Evolutionary conservation across 2,113 vertebrate genomes (phyloP).

Genomic region (Climacteris rufus): DNA sequence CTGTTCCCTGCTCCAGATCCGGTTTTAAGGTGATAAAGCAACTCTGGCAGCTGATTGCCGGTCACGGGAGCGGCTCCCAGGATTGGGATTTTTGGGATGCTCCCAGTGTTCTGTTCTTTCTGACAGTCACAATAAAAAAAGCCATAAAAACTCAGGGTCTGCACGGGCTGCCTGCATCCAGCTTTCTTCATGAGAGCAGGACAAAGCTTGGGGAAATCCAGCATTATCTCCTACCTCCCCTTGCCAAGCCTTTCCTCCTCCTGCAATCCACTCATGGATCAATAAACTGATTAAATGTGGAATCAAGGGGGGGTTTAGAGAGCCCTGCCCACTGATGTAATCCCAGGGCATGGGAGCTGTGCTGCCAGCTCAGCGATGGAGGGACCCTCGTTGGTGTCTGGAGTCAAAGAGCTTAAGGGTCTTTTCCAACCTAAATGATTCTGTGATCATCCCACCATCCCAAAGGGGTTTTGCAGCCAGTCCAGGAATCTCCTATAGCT

Average conservation of each 20-base stretch:
- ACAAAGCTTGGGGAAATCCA: neutral
- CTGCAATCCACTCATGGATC: neutral
- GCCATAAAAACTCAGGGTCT: neutral
- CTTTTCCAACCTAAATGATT: neutral
- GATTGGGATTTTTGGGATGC: neutral
- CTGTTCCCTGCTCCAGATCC: neutral
- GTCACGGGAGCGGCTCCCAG: neutral
- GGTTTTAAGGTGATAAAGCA: neutral
- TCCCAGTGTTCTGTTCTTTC: neutral
- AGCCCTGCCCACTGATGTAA: neutral
- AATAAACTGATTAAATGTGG: neutral
- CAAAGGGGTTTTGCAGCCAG: neutral
- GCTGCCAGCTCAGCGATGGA: neutral
- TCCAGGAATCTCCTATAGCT: neutral
- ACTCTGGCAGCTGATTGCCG: neutral
- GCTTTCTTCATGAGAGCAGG: rapidly evolving
- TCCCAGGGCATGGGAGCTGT: neutral
- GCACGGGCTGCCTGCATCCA: rapidly evolving
- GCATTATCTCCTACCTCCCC: neutral
- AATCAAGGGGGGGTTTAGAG: neutral
- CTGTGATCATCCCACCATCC: neutral
- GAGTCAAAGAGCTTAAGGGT: neutral
- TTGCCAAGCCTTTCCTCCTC: neutral
- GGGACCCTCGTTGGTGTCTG: neutral
- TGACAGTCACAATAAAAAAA: neutral